Evolutionary conservation across 2,888 invertebrate genomes (phyloP), one percentile per base, ranked within the genome.

Genomic region (Eustalomyia histrio): DNA sequence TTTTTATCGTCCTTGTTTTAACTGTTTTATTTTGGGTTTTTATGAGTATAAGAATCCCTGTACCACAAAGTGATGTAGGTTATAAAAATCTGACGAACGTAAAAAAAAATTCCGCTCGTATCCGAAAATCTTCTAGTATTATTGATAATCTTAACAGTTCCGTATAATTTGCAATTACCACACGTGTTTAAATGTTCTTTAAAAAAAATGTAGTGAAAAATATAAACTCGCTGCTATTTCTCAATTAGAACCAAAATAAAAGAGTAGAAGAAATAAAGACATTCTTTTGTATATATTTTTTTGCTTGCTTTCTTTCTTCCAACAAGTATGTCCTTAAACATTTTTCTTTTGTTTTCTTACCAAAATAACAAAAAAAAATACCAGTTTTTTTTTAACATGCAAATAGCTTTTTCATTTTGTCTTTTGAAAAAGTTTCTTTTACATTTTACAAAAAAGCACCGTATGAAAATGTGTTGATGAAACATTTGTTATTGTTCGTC

Each of bases 211-310:
- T 29, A 29, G 29, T 29, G 29, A 7, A 29, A 29, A 29, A 29
- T 29, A 29, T 29, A 29, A 72, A 76, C 12, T 64, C 64, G 43
- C 57, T 58, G 68, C 39, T 63, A 58, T 63, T 60, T 75, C 60
- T 78, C 78, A 81, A 78, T 81, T 78, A 78, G 78, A 81, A 78
- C 17, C 67, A 43, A 71, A 81, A 78, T 74, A 74, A 75, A 81
- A 67, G 61, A 69, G 24, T 60, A 24, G 12, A 21, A 57, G 50
- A 58, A 64, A 72, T 65, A 60, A 69, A 71, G 58, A 61, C 43
- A 71, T 63, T 55, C 57, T 35, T 65, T 67, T 80, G 52, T 29
- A 29, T 55, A 61, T 53, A n/a, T 24, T 68, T 35, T 18, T 10
- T 60, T 50, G 8, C 12, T 47, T 29, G 3, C 29, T 6, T 29